Evolutionary conservation across 2,888 invertebrate genomes (phyloP).

Genomic region (Acronicta alni): DNA sequence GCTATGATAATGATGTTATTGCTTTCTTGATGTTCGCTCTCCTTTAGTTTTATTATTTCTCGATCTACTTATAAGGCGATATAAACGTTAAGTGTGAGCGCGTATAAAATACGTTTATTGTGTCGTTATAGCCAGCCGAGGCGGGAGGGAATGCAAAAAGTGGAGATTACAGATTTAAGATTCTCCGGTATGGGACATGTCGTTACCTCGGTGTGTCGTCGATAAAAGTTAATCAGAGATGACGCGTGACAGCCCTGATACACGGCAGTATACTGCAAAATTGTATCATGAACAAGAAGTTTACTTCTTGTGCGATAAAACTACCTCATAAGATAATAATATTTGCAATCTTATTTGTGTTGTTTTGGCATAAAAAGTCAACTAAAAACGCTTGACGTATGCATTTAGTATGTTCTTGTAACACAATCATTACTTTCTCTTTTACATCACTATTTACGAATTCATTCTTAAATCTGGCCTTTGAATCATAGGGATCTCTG

Average conservation of each 20-base stretch:
- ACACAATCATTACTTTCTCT: too few relatives aligned
- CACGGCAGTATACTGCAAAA: constrained; percentile 43
- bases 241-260: constrained; percentile 64
- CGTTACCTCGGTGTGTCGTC: constrained; percentile 65
- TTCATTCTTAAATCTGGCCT: too few relatives aligned
- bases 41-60: constrained; percentile 88
- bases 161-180: constrained; percentile 84
- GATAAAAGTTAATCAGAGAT: constrained; percentile 79
- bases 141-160: constrained; percentile 83
- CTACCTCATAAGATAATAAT: constrained; percentile 52
- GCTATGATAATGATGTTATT: constrained; percentile 90
- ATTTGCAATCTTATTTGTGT: not conserved
- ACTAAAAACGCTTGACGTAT: too few relatives aligned
- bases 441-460: too few relatives aligned
- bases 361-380: too few relatives aligned
- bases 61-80: constrained; percentile 89
- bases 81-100: constrained; percentile 87
- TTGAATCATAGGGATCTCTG: too few relatives aligned
- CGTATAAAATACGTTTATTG: constrained; percentile 88
- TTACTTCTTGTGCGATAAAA: constrained; percentile 41
- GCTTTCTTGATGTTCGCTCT: constrained; percentile 88
- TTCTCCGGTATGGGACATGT: constrained; percentile 71
- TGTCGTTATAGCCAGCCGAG: constrained; percentile 79
- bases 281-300: constrained; percentile 41
- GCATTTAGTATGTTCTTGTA: too few relatives aligned